Conservation (phyloP, 2,797 vertebrate genomes). For the Esox masquinongy region DNA sequence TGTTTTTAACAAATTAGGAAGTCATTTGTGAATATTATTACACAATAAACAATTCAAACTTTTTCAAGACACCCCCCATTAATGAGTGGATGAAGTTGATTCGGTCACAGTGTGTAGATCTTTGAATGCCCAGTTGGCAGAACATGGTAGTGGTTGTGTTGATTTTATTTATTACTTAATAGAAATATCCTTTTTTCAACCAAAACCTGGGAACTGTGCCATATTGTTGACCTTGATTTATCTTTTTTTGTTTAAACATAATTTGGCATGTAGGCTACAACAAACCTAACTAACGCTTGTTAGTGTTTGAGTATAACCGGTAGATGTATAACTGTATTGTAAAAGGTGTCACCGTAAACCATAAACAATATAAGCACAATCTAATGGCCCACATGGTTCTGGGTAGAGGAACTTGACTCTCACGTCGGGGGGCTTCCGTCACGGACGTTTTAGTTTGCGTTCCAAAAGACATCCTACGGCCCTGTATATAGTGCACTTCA, state of each 20-base stretch:
- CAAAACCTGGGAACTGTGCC: not conserved
- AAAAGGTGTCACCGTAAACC: constrained; percentile 54
- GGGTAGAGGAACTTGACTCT: constrained; percentile 79
- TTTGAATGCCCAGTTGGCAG: not conserved
- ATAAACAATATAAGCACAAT: constrained; percentile 67
- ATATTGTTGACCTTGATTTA: constrained; percentile 3
- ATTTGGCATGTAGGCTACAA: not conserved
- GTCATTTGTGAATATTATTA: constrained; percentile 57
- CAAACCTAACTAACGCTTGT: constrained; percentile 18
- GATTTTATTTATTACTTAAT: not conserved
- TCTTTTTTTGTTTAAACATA: not conserved
- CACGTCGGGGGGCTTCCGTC: constrained; percentile 90
- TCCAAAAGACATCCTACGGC: constrained; percentile 48
- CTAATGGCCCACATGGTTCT: constrained; percentile 72
- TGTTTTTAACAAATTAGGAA: constrained; percentile 64
- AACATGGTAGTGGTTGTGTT: not conserved
- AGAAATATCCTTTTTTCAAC: not conserved
- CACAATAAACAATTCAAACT: constrained; percentile 67
- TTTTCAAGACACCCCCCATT: constrained; percentile 61
- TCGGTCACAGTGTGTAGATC: constrained; percentile 18
- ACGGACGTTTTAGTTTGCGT: constrained; percentile 75
- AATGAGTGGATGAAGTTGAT: constrained; percentile 54
- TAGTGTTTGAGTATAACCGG: constrained; percentile 39
- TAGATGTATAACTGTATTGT: constrained; percentile 42
- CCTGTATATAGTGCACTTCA: not conserved